Evolutionary conservation across 2,113 vertebrate species (phyloP).

Genomic region (Phycodurus eques): DNA sequence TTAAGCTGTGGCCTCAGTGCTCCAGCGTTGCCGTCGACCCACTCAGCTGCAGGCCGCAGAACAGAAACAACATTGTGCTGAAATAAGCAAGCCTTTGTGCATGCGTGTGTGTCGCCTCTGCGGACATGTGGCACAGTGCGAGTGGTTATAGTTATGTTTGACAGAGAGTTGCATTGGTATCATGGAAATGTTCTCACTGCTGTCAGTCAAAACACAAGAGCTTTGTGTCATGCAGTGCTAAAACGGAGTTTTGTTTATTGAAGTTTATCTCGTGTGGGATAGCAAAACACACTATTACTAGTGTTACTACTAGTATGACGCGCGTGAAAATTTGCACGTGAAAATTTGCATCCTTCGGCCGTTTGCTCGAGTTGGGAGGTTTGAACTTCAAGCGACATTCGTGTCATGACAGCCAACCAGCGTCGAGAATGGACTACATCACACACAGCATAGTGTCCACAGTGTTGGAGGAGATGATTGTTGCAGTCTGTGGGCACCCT

Average conservation of each 20-base stretch:
- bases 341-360: no score
- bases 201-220: conserved; percentile 14
- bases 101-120: conserved; percentile 14
- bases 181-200: conserved; percentile 1
- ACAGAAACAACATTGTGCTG: conserved; percentile 57
- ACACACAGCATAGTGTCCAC: no score
- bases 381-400: no score
- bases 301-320: no score
- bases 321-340: no score
- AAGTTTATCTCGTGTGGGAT: neutral
- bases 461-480: no score
- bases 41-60: conserved; percentile 40
- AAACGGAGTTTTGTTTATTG: neutral
- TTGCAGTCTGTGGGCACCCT: no score
- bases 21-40: conserved; percentile 38
- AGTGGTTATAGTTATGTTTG: conserved; percentile 18
- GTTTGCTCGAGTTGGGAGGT: no score
- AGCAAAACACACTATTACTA: no score
- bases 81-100: conserved; percentile 46
- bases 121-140: conserved; percentile 20
- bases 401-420: no score
- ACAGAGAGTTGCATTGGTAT: conserved; percentile 14
- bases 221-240: conserved; percentile 6
- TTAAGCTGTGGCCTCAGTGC: conserved; percentile 27
- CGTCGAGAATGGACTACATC: no score